Conservation (phyloP, 2,797 vertebrate genomes). For the Tolypeutes matacus region DNA sequence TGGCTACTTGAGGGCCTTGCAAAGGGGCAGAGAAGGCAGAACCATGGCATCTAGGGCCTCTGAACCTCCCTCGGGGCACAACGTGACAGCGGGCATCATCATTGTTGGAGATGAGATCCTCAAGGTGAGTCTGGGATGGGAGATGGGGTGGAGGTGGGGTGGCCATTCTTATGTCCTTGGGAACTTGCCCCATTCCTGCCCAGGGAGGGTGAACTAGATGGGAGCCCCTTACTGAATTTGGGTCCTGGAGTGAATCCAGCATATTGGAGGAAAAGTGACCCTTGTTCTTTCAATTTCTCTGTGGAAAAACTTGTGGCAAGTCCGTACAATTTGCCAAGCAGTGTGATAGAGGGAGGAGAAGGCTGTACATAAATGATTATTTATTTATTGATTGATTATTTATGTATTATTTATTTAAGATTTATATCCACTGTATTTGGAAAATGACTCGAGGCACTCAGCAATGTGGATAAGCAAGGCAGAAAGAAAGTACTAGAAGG, state of each 20-base stretch:
- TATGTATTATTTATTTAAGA: neutral
- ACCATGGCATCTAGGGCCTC: constrained; percentile 77
- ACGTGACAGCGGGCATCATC: constrained; percentile 94
- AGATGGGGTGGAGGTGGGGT: neutral
- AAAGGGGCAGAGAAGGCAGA: neutral
- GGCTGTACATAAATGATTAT: neutral
- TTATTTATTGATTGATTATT: no score
- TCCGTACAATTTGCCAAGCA: neutral
- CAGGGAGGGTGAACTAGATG: neutral
- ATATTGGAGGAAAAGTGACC: neutral
- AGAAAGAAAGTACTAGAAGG: constrained; percentile 31
- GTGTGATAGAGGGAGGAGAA: neutral
- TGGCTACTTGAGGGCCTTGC: constrained; percentile 73
- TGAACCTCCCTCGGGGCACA: constrained; percentile 66
- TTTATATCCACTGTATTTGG: neutral
- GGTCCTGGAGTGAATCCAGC: neutral
- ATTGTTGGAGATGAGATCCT: constrained; percentile 98
- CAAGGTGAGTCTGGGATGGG: constrained; percentile 90
- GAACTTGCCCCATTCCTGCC: neutral
- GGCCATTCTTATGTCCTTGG: neutral
- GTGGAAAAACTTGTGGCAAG: constrained; percentile 42
- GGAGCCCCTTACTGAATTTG: neutral
- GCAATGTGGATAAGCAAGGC: neutral
- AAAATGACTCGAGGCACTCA: neutral
- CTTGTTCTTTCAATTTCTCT: neutral